Evolutionary conservation across 2,888 invertebrate species (phyloP), one percentile per base, ranked within the genome.

Genomic region (Camponotus fellah): DNA sequence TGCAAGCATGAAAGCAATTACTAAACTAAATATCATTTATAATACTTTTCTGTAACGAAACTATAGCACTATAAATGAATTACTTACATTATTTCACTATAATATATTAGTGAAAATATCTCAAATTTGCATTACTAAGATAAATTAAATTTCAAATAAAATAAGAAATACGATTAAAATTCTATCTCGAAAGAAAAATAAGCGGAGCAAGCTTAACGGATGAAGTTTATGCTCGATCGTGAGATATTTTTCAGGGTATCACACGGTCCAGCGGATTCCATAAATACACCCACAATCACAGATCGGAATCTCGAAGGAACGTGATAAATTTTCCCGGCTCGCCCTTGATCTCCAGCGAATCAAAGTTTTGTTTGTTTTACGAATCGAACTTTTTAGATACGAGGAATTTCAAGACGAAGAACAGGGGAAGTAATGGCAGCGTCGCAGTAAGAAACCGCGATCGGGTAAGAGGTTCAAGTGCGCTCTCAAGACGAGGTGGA

Each of bases 391-490:
- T 80, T 69, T 71, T 60, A 58, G 58, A 71, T 46, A 3, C 21
- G 10, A 26, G 17, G 58, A 79, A 79, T 79, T 79, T 60, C 79
- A 37, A 71, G 60, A 80, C 60, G 75, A 40, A 81, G 46, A 85
- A 81, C 86, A 75, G 71, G 74, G 26, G 79, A 87, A 83, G 83
- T 80, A 84, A 89, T 82, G 86, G 87, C 77, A 85, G 81, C 75
- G 71, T 58, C 58, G 5, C 12, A 62, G 56, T 65, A 86, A 85
- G 80, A 87, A 87, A 84, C 81, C 68, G 71, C 65, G 83, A 79
- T 84, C 79, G 66, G 21, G 62, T 66, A 65, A 86, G 69, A 79
- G 77, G 77, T 77, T 81, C 60, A 75, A 76, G 85, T 66, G 83
- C 53, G 71, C 76, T 34, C 85, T 83, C 82, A 71, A 83, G 71